Base-by-base conservation (phyloP, 2,888 invertebrate species). In the Temnothorax rugatulus region DNA sequence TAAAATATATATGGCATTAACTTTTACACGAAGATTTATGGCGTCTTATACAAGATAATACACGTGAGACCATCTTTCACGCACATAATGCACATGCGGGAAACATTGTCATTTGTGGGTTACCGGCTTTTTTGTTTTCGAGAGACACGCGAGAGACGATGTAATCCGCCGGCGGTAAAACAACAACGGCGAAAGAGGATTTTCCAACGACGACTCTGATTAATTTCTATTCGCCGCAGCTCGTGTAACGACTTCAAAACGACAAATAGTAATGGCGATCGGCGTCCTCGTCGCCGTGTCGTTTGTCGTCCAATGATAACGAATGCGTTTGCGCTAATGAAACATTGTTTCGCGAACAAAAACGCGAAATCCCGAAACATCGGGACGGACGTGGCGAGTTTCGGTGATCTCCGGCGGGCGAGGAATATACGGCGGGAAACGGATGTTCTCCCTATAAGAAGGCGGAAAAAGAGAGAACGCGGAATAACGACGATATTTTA, bases 401-500 rank as follows among this genome's bases (percentile, higher is more conserved):
- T 59, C 79, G 71, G 18, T 21, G 38, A 76, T 64, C 21, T 59
- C 21, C n/a, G 34, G 15, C 9, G 15, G 25, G 29, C 57, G 57
- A 41, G 9, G 13, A 77, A 57, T 44, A n/a, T 41, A n/a, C 57
- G 18, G 15, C 25, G 34, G 3, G 50, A 38, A n/a, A 11, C 63
- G 47, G 21, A 47, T 34, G 63, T 50, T 76, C 15, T 38, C 2
- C 34, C 34, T 21, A 50, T 15, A 47, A 52, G 54, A 21, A 54
- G 15, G 59, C 9, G 71, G 21, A 59, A 81, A 79, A 59, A 81
- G 57, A 13, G 59, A 34, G 38, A 25, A 25, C 38, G 34, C 59
- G 34, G 38, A 59, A 47, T 59, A 59, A 81, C 47, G 41, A 81
- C 59, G 57, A 81, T 71, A 81, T 81, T 81, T 81, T 47, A 71